Percentiles rank a stretch among this genome's conserved stretches.
Evolutionary conservation across 2,888 invertebrate species (phyloP).

Genomic region (Hydropsyche betteni): DNA sequence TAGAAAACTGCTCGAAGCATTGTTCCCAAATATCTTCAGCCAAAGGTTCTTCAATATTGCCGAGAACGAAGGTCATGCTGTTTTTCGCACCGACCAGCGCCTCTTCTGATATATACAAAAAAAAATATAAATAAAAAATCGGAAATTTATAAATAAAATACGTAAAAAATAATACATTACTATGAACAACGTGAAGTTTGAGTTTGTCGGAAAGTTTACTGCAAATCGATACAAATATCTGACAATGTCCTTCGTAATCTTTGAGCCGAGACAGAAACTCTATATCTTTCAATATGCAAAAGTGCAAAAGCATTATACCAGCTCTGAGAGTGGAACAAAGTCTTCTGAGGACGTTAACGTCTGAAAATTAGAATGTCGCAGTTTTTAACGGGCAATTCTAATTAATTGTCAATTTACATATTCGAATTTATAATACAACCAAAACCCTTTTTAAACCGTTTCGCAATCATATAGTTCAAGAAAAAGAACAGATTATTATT

Average conservation of each 20-base stretch:
- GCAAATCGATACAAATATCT: slow-evolving; percentile 54
- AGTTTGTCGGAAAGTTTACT: slow-evolving; percentile 53
- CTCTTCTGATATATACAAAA: slow-evolving; percentile 56
- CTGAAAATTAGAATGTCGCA: slow-evolving; percentile 37
- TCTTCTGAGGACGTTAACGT: slow-evolving; percentile 38
- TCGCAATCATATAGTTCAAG: too few relatives aligned
- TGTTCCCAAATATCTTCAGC: slow-evolving; percentile 51
- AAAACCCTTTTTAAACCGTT: too few relatives aligned
- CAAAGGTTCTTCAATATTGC: slow-evolving; percentile 56
- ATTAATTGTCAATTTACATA: too few relatives aligned
- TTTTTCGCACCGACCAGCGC: slow-evolving; percentile 58
- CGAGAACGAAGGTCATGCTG: slow-evolving; percentile 57
- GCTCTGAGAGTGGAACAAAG: slow-evolving; percentile 36
- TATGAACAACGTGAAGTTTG: slow-evolving; percentile 54
- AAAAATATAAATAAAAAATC: slow-evolving; percentile 9
- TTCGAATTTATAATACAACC: too few relatives aligned
- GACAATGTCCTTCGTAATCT: slow-evolving; percentile 57
- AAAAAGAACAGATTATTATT: too few relatives aligned
- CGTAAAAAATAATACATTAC: slow-evolving; percentile 51
- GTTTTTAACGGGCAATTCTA: too few relatives aligned
- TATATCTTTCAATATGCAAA: slow-evolving; percentile 54
- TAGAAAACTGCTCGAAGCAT: slow-evolving; percentile 42
- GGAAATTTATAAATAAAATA: not conserved
- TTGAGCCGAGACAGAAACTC: slow-evolving; percentile 55
- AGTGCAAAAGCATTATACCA: slow-evolving; percentile 56